These are phyloP conservation scores for Forpus xanthops DNA, from an alignment of 2,797 vertebrate genomes.

Conservation along the genomic window DNA sequence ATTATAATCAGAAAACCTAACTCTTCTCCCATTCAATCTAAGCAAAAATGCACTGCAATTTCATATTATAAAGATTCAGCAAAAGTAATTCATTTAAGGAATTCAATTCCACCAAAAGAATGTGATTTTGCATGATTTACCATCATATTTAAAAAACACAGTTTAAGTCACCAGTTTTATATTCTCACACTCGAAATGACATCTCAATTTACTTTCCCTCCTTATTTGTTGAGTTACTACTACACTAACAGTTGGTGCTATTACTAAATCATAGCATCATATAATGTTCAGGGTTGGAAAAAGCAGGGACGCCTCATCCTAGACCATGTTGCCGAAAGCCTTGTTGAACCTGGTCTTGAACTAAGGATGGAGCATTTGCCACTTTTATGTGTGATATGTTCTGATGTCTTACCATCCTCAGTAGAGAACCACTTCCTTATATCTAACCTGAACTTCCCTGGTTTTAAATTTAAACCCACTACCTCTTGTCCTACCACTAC, in stretches of 20 bases:
- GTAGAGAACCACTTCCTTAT: background rate
- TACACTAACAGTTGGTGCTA: background rate
- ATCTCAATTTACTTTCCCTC: constrained; percentile 1
- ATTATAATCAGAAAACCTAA: background rate
- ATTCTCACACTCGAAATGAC: background rate
- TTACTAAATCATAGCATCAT: background rate
- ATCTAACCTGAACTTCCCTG: background rate
- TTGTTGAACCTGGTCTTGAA: background rate
- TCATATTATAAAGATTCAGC: background rate
- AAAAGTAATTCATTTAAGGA: background rate
- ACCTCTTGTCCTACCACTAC: too few relatives aligned
- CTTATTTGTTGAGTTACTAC: background rate
- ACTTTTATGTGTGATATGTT: background rate
- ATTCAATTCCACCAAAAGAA: background rate
- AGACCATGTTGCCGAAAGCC: background rate
- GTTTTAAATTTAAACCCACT: background rate
- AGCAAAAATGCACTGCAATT: background rate
- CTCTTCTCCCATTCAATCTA: background rate
- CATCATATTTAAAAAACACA: background rate
- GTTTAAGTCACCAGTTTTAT: background rate
- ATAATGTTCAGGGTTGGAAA: background rate
- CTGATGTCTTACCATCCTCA: background rate
- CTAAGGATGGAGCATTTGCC: background rate
- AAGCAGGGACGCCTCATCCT: background rate
- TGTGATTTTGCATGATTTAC: background rate